Base-by-base conservation (phyloP, 2,113 vertebrate genomes). In the Platichthys flesus region DNA sequence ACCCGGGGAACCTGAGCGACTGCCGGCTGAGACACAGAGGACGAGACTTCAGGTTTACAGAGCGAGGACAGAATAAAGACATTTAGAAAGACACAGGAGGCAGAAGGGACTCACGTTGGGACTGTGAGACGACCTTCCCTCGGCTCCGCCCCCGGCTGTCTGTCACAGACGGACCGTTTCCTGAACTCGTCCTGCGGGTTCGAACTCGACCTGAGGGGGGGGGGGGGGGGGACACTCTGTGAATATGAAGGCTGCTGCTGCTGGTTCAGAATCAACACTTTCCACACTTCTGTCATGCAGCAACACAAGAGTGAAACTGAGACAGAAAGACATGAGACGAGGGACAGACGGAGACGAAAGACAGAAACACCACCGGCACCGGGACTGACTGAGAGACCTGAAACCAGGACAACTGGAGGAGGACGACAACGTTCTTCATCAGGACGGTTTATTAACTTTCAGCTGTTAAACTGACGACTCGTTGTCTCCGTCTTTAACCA, bases 1-100 rank as follows among this genome's bases (percentile, higher is more conserved):
- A 56, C 97, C 97, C 0, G 97, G 97, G 78, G 97, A 99, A n/a
- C 95, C 96, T 12, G 97, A 98, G 45, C 97, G 94, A 80, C 97
- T 99, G 70, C 97, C 96, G 78, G 97, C 97, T 98, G 89, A 66
- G 93, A 87, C 64, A 15, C 74, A 66, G 7, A 51, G 3, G 26
- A 20, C 6, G 26, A 16, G 26, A 26, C 9, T 15, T 24, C 55
- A 57, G 55, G 15, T 24, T 6, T 5, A 21, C 2, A 13, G 21
- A 21, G 3, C 1, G 13, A 47, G n/a, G 9, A 56, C 6, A 21
- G 31, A 31, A 31, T 31, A 1, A 1, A 23, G 51, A 52, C 2
- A n/a, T 7, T n/a, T 21, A 56, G 26, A 58, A 28, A 35, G n/a
- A 21, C 20, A 16, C 2, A 13, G 16, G 18, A 58, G n/a, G 24